Conservation (phyloP, 1,140 invertebrate species). For the Temnothorax longispinosus region DNA sequence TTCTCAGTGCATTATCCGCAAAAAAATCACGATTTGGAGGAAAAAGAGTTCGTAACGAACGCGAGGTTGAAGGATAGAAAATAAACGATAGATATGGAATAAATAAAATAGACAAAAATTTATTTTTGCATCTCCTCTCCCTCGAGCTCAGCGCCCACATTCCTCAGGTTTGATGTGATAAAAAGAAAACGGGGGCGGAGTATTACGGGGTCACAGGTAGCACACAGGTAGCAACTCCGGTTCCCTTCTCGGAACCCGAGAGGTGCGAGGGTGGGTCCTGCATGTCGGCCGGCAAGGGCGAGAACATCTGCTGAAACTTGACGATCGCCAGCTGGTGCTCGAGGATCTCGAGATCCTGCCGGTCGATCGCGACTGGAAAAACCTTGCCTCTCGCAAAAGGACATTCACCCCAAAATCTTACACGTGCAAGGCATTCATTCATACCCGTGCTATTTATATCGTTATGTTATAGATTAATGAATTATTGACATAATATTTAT, state of each 20-base stretch:
- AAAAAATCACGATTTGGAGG: not conserved
- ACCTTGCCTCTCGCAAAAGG: not conserved
- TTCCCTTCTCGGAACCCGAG: not conserved
- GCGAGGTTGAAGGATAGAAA: not conserved
- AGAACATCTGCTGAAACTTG: constrained; percentile 45
- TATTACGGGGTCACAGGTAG: constrained; percentile 14
- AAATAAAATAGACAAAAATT: not conserved
- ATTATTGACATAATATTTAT: not conserved
- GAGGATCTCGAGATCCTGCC: not conserved
- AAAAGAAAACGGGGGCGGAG: not conserved
- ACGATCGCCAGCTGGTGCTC: constrained; percentile 41
- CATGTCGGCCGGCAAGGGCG: not conserved
- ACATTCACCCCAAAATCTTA: not conserved
- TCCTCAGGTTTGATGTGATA: not conserved
- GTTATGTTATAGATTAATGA: not conserved
- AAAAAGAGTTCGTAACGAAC: not conserved
- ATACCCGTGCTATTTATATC: not conserved
- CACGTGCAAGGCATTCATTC: not conserved
- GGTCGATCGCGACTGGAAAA: not conserved
- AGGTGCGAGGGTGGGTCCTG: constrained; percentile 8
- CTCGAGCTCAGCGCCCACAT: too few species aligned
- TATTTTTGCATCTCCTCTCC: not conserved
- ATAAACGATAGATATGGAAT: not conserved
- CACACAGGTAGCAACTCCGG: constrained; percentile 1
- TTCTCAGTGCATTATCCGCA: not conserved